A percentile compares a stretch with the other conserved stretches of the same genome.
phyloP scores from a whole-genome alignment of 2,888 invertebrate species.

The Rugalucina vietnamica region DNA sequence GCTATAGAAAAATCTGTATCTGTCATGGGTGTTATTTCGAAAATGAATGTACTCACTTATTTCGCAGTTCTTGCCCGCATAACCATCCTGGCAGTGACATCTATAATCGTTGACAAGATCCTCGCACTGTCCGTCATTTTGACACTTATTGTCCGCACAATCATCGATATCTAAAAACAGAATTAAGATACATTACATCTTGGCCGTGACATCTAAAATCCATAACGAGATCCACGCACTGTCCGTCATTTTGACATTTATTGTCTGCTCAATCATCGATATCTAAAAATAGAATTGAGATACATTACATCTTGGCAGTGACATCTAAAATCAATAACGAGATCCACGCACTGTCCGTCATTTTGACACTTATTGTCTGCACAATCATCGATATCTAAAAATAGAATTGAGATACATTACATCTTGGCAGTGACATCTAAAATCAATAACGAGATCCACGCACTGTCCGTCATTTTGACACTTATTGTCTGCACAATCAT shows the following conservation, averaged over 20 bases:
- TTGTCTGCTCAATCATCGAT: not conserved
- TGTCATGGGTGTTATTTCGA: no score
- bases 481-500: not conserved
- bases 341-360: not conserved
- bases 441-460: not conserved
- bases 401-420: no score
- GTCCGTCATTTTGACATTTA: not conserved
- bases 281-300: no score
- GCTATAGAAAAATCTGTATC: no score
- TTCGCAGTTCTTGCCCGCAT: not conserved
- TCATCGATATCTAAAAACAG: not conserved
- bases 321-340: not conserved
- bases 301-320: not conserved
- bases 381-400: not conserved
- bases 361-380: not conserved
- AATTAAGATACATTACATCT: no score
- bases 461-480: not conserved
- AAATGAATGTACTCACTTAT: not conserved
- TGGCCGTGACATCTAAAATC: not conserved
- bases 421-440: not conserved
- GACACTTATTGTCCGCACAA: not conserved
- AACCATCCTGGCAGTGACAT: not conserved
- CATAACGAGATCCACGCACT: not conserved
- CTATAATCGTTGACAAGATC: not conserved
- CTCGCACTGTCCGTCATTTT: not conserved